These are phyloP conservation scores for Anodontia alba DNA, from an alignment of 2,888 invertebrate species.

Conservation along the genomic window DNA sequence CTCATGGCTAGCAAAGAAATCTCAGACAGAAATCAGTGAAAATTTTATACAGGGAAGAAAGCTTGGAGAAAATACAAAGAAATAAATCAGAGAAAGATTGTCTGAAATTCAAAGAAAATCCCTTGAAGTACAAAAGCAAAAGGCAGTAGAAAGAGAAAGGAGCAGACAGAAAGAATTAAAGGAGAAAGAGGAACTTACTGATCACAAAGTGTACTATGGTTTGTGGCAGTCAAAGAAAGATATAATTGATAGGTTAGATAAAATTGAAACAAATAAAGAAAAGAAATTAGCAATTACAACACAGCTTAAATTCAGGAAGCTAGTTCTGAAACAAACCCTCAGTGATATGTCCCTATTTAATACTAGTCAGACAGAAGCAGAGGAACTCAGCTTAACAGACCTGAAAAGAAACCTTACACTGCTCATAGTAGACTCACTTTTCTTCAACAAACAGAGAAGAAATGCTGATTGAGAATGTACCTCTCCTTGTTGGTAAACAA, in stretches of 20 bases:
- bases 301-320: slow-evolving; percentile 1
- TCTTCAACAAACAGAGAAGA: too few species aligned
- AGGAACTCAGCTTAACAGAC: not conserved
- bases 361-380: not conserved
- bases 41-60: slow-evolving; percentile 12
- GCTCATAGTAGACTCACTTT: too few species aligned
- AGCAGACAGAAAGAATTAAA: slow-evolving; percentile 27
- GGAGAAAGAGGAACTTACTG: slow-evolving; percentile 29
- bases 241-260: slow-evolving; percentile 6
- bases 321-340: not conserved
- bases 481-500: slow-evolving; percentile 23
- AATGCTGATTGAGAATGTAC: not conserved
- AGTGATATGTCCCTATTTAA: not conserved
- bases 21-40: too few species aligned
- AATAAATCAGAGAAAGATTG: slow-evolving; percentile 22
- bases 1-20: slow-evolving; percentile 14
- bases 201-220: slow-evolving; percentile 30
- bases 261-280: not conserved
- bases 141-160: slow-evolving; percentile 23
- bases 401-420: too few species aligned
- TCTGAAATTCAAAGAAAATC: slow-evolving; percentile 19
- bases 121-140: slow-evolving; percentile 10
- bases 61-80: not conserved
- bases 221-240: slow-evolving; percentile 37
- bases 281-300: not conserved